phyloP scores from a whole-genome alignment of 2,113 vertebrate species.

The Eulacestoma nigropectus region DNA sequence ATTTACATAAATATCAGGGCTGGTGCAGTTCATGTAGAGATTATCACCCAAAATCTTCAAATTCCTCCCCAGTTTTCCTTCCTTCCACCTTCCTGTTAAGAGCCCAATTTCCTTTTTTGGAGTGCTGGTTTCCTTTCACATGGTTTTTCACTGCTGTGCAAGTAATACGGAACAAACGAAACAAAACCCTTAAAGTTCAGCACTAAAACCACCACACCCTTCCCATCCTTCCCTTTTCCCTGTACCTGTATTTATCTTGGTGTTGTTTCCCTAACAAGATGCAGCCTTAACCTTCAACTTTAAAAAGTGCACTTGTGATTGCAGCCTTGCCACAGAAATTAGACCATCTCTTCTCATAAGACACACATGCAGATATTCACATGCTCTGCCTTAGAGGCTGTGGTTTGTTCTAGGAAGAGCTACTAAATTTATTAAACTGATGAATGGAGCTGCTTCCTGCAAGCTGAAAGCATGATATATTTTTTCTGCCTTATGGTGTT shows the following conservation, averaged over 20 bases:
- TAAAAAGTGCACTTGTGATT: not conserved
- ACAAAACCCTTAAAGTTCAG: not conserved
- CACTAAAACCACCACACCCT: not conserved
- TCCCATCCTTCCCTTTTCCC: not conserved
- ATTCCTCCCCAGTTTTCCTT: not conserved
- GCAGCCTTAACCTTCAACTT: not conserved
- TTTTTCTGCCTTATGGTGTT: not conserved
- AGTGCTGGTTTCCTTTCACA: not conserved
- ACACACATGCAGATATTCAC: not conserved
- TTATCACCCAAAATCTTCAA: not conserved
- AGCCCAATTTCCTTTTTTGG: not conserved
- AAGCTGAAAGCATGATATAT: not conserved
- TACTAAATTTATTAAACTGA: not conserved
- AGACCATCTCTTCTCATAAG: not conserved
- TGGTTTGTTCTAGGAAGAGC: not conserved
- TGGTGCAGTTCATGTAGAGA: not conserved
- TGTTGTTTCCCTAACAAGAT: not conserved
- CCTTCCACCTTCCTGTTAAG: not conserved
- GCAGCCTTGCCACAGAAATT: not conserved
- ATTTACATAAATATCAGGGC: not conserved
- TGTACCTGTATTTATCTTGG: not conserved
- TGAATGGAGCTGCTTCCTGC: not conserved
- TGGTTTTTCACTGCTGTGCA: not conserved
- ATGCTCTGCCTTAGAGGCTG: not conserved
- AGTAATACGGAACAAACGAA: not conserved